Evolutionary conservation across 2,113 vertebrate genomes (phyloP).

Genomic region (Melospiza georgiana): DNA sequence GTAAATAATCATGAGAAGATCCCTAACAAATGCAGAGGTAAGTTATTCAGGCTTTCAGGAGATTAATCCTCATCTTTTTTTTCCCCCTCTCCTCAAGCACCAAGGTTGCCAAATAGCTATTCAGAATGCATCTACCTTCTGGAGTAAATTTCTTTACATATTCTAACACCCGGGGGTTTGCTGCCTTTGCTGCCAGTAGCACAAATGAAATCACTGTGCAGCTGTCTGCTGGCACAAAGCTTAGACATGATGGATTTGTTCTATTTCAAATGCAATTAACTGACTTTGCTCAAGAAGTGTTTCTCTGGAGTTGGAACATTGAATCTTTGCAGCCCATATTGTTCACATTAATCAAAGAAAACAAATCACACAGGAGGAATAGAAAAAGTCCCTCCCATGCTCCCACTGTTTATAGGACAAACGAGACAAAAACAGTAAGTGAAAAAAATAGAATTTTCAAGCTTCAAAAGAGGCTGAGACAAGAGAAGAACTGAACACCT

Average conservation of each 20-base stretch:
- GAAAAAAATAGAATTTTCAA: background rate
- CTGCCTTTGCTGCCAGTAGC: slow-evolving; percentile 23
- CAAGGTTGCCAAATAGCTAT: slow-evolving; percentile 13
- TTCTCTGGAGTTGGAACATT: background rate
- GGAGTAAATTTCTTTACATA: slow-evolving; percentile 28
- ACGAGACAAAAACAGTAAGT: background rate
- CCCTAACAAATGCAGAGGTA: background rate
- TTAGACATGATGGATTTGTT: slow-evolving; percentile 57
- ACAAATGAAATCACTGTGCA: slow-evolving; percentile 46
- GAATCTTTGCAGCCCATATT: slow-evolving; percentile 1
- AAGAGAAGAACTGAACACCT: slow-evolving; percentile 2
- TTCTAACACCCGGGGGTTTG: background rate
- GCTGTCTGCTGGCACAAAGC: slow-evolving; percentile 19
- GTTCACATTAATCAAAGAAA: slow-evolving; percentile 45
- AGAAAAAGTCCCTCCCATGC: background rate
- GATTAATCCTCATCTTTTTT: background rate
- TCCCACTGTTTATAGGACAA: background rate
- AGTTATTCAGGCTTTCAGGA: background rate
- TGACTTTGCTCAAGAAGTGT: slow-evolving; percentile 29
- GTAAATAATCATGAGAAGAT: background rate
- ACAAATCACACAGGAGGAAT: background rate
- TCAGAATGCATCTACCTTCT: slow-evolving; percentile 33
- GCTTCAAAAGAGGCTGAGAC: background rate
- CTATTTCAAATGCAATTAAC: slow-evolving; percentile 59
- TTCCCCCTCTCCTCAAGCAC: background rate